phyloP scores from a whole-genome alignment of 2,797 vertebrate genomes.

The Hypotaenidia philippensis region DNA sequence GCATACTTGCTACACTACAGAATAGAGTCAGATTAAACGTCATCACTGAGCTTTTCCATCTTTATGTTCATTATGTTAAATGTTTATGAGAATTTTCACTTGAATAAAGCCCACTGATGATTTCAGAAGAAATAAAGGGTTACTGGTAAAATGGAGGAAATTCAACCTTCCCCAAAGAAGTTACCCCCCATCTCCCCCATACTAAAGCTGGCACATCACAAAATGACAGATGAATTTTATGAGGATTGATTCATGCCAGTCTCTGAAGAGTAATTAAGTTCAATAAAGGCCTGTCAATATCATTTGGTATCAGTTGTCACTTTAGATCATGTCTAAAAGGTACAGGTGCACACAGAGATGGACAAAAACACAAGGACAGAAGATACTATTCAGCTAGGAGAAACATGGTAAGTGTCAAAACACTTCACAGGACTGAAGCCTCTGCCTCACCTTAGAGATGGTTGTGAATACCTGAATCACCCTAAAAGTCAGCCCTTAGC shows the following conservation, averaged over 20 bases:
- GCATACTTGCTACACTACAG: neutral
- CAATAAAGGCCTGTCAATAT: conserved; percentile 44
- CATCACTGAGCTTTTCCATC: neutral
- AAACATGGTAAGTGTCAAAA: neutral
- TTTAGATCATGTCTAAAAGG: conserved; percentile 23
- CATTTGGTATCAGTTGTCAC: conserved; percentile 43
- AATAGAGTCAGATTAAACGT: neutral
- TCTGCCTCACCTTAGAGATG: fast-evolving
- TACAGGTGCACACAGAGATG: neutral
- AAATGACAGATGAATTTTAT: conserved; percentile 13
- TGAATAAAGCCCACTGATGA: neutral
- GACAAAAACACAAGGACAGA: neutral
- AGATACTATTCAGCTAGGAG: neutral
- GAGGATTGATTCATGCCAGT: conserved; percentile 36
- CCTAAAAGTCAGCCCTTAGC: neutral
- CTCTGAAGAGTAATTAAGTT: conserved; percentile 61
- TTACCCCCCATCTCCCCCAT: neutral
- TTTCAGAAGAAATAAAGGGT: neutral
- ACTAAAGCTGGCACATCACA: neutral
- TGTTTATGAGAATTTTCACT: neutral
- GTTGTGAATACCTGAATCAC: neutral
- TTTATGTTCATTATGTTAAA: neutral
- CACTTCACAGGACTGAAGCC: neutral
- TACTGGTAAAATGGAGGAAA: neutral
- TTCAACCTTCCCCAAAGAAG: neutral